Evolutionary conservation across 2,797 vertebrate species (phyloP), one percentile per base, ranked within the genome.

Genomic region (Coendou prehensilis): DNA sequence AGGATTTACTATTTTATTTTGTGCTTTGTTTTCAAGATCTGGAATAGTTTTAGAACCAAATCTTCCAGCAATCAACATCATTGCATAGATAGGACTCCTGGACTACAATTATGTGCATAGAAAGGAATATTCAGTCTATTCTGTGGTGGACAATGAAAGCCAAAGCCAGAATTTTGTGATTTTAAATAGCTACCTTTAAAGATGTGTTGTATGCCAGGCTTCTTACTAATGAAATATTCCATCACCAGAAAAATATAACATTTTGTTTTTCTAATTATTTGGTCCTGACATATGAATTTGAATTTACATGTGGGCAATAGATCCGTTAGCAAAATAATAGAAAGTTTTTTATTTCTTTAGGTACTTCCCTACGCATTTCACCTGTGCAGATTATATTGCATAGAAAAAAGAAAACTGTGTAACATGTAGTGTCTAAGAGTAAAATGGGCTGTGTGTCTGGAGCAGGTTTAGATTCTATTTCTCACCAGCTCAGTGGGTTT

Each of bases 1-100:
- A 33, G 33, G 88, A 71, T 52, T 96, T 63, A 61, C 5, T 95
- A 1, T 93, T 91, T 92, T 61, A 85, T 93, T 95, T 97, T 59
- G 89, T 64, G 18, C 9, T 93, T 93, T 90, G 3, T 50, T 30
- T 3, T 87, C 2, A 11, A 54, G 47, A 64, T 88, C n/a, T 69
- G 91, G 45, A 89, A 41, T 56, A 86, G 87, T 47, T 30, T 91
- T 91, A 63, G 30, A 94, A 57, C 28, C 15, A 85, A 71, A 22
- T 54, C 4, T 22, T 61, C 71, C 87, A 79, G 67, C 94, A 96
- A 96, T 93, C 94, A 81, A 50, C 93, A 94, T 93, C 69, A 82
- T 61, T n/a, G 52, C 22, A 0, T 57, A 52, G 13, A 59, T 63
- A 78, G 92, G 95, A 91, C 96, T 10, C 2, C 59, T 50, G 61